Evolutionary conservation across 1,140 invertebrate species (phyloP).

Genomic region (Tetranychus urticae): DNA sequence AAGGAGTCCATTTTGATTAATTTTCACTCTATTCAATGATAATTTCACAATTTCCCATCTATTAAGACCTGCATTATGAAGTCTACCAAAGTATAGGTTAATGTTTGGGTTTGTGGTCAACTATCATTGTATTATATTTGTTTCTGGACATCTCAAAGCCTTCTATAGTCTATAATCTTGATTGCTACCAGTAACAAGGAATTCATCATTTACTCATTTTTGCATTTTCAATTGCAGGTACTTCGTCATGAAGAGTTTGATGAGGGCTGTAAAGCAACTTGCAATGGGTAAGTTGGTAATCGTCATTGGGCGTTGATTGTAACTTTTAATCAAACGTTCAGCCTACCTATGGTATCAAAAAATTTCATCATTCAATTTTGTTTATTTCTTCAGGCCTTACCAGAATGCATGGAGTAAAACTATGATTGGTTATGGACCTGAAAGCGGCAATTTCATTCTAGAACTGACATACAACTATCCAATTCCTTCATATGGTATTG

Average conservation of each 20-base stretch:
- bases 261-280: conserved; percentile 71
- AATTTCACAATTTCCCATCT: no score
- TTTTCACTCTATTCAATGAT: no score
- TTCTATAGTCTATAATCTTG: no score
- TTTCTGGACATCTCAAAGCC: no score
- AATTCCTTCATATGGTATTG: conserved; percentile 53
- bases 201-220: no score
- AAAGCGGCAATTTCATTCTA: conserved; percentile 71
- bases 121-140: no score
- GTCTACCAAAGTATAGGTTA: no score
- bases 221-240: conserved; percentile 30
- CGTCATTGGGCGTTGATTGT: background rate
- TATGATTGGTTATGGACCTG: conserved; percentile 91
- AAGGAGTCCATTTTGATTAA: no score
- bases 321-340: background rate
- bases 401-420: conserved; percentile 96
- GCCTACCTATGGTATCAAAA: background rate
- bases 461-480: conserved; percentile 97
- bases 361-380: background rate
- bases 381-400: conserved; percentile 52
- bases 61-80: no score
- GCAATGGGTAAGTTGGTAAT: conserved; percentile 46
- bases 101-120: no score
- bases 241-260: conserved; percentile 88
- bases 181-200: no score